Base-by-base conservation (phyloP, 2,797 vertebrate genomes). In the Anisognathus igniventris region DNA sequence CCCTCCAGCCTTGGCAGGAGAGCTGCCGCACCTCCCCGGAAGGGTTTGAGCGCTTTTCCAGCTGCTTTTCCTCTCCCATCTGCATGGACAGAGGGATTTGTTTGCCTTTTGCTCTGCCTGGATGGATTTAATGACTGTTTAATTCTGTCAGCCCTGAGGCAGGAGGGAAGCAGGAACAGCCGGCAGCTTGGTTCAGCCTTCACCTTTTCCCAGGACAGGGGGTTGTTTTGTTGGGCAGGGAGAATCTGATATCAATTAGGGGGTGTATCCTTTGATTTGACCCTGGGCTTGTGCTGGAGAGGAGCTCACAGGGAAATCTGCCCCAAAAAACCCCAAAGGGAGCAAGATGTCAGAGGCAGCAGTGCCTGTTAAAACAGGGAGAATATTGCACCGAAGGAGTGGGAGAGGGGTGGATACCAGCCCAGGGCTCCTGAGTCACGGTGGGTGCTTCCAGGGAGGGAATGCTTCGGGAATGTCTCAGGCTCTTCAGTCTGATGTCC, bases 51-150 rank as follows among this genome's bases (percentile, higher is more conserved):
- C 50, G 1, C 24, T 21, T n/a, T 68, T n/a, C 39, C 64, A 30
- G 74, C 22, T 21, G 37, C 3, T 1, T 31, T 31, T 0, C 27
- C 42, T 7, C 57, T 70, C 39, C 74, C 30, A 0, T 30, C 44
- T 40, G 42, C 35, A 2, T 0, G 20, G 37, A 4, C 1, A 2
- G 15, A 15, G 53, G 18, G 35, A 10, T 54, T 75, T 39, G 22
- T 35, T 19, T 21, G 42, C 44, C 24, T 60, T 70, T 23, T 1
- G 1, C 75, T 83, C 58, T 70, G 60, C 39, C 39, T 20, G 31
- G 39, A 6, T 23, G 44, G 42, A 7, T 78, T 87, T 62, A 23
- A 40, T 8, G 48, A 0, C 31, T 21, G 22, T 58, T 61, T 51
- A 10, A n/a, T 76, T 31, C 39, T 28, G 30, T 18, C 33, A 4